Base-by-base conservation (phyloP, 2,113 vertebrate genomes). In the Myotis yumanensis region DNA sequence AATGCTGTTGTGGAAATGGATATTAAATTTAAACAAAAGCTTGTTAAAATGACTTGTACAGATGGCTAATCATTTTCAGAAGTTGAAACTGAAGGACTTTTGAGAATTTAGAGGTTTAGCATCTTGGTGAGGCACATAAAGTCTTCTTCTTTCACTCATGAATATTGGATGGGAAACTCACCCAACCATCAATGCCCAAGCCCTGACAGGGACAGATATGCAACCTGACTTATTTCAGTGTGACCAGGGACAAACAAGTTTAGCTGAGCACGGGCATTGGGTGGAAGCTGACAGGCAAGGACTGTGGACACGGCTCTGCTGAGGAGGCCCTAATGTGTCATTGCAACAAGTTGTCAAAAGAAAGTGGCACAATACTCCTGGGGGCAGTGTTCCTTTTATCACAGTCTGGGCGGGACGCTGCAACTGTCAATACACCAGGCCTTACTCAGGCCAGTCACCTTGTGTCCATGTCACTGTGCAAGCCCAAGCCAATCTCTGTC, bases 401-500 rank as follows among this genome's bases (percentile, higher is more conserved):
- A 40, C 15, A 2, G 18, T 22, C n/a, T 3, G 28, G 52, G 11
- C 3, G 43, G 11, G 30, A 64, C 0, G 0, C 1, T 1, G 23
- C 30, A 17, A 12, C 6, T 0, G 17, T 32, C 23, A 11, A 11
- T 16, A 46, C 0, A 0, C 7, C 28, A 4, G 52, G n/a, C 16
- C 18, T 9, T 30, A 9, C 10, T 2, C 0, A 11, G 35, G 10
- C 37, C 18, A 20, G 12, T 59, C 62, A 54, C 3, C 9, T 5
- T 86, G 30, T 6, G 1, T 3, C 52, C 0, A 1, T 10, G 59
- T 40, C 7, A 1, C 6, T 8, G 16, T 5, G 1, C 3, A 28
- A 52, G n/a, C 46, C 20, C 2, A 22, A 35, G 14, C 20, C 0
- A 2, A 18, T 1, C 52, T 62, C 0, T 5, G 32, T 28, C 17